Conservation (phyloP, 1,140 invertebrate species). For the Meloidogyne exigua region DNA sequence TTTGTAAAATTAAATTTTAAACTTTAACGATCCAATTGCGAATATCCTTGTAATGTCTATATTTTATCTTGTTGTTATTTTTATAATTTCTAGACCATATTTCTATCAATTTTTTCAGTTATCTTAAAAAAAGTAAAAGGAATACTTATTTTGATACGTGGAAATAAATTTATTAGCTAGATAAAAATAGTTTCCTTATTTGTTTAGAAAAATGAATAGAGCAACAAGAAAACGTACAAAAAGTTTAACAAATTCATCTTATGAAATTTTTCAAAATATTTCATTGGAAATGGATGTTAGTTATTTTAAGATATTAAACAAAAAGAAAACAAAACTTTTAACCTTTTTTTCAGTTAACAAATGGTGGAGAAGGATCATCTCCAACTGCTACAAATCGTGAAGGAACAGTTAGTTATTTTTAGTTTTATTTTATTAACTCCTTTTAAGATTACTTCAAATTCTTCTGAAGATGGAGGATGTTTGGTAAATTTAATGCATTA, state of each 20-base stretch:
- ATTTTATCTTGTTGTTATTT: not conserved
- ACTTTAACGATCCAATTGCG: not conserved
- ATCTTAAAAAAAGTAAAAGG: not conserved
- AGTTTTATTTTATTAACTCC: not conserved
- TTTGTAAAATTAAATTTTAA: not conserved
- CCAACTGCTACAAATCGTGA: not conserved
- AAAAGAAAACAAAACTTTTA: not conserved
- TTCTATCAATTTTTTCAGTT: not conserved
- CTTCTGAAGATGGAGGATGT: not conserved
- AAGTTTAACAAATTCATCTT: not conserved
- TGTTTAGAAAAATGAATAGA: not conserved
- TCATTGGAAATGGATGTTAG: not conserved
- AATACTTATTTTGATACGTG: not conserved
- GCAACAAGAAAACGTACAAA: not conserved
- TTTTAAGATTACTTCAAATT: not conserved
- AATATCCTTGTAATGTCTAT: too few relatives aligned
- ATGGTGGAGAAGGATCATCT: not conserved
- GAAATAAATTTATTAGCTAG: not conserved
- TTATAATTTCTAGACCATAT: too few relatives aligned
- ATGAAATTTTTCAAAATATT: not conserved
- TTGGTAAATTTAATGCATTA: not conserved
- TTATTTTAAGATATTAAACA: not conserved
- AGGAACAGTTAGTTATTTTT: not conserved
- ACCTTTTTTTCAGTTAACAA: not conserved
- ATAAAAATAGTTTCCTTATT: not conserved